A percentile compares a stretch with the other conserved stretches of the same genome.
Conservation (phyloP, 2,888 invertebrate genomes). For the Eumerus sabulonum region DNA sequence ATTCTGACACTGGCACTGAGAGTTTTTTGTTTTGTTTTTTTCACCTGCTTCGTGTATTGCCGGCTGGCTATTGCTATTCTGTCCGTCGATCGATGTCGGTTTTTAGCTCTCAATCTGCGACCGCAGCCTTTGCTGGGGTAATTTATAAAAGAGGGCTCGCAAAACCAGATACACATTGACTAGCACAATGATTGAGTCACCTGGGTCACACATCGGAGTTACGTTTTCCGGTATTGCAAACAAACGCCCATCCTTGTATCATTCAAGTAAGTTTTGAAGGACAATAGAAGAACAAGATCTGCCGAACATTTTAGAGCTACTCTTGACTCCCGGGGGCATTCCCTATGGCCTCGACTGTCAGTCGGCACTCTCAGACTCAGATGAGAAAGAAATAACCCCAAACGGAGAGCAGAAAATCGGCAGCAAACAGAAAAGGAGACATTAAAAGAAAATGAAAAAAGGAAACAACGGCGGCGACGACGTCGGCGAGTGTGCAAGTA, state of each 20-base stretch:
- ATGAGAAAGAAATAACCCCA: constrained; percentile 34
- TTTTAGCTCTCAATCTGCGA: constrained; percentile 53
- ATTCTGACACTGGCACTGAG: constrained; percentile 35
- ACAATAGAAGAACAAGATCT: no score
- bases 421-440: constrained; percentile 13
- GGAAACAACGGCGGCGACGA: constrained; percentile 64
- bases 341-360: constrained; percentile 37
- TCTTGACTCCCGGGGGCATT: constrained; percentile 6
- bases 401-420: constrained; percentile 51
- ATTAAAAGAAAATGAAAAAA: constrained; percentile 40
- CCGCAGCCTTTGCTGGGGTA: constrained; percentile 39
- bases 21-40: not conserved
- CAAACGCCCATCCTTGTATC: no score
- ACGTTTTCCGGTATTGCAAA: no score
- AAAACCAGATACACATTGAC: not conserved
- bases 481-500: constrained; percentile 52
- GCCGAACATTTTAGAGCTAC: no score
- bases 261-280: no score
- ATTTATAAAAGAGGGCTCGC: constrained; percentile 47
- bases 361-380: constrained; percentile 22
- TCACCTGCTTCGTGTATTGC: constrained; percentile 51
- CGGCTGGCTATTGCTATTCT: constrained; percentile 17
- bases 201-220: no score
- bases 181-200: not conserved
- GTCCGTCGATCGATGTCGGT: constrained; percentile 41